These are phyloP conservation scores for Sphecodes monilicornis DNA, from an alignment of 2,888 invertebrate species.

Conservation along the genomic window DNA sequence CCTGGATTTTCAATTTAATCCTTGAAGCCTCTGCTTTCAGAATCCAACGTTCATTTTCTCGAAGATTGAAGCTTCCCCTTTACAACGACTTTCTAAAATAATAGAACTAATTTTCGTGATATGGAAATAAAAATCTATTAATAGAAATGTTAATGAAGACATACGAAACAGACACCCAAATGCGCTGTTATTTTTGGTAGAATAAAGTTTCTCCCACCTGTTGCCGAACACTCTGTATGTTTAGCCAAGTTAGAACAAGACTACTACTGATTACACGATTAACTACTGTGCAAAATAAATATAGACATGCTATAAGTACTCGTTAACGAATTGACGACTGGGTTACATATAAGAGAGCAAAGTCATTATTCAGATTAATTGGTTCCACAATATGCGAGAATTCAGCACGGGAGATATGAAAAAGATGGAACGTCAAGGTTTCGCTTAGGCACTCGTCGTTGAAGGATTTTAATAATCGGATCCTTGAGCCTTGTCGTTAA, in stretches of 20 bases:
- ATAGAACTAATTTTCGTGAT: no score
- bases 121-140: no score
- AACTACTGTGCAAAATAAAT: background rate
- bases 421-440: slow-evolving; percentile 12
- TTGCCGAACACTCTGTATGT: background rate
- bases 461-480: slow-evolving; percentile 11
- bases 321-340: background rate
- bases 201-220: background rate
- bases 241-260: background rate
- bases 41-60: no score
- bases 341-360: background rate
- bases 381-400: background rate
- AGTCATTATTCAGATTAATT: background rate
- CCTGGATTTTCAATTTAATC: no score
- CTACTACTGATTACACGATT: background rate
- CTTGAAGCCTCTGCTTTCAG: no score
- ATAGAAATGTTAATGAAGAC: no score
- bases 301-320: background rate
- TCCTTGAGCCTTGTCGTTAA: background rate
- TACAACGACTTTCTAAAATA: no score
- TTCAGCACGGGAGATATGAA: background rate
- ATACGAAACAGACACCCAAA: background rate
- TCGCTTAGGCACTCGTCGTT: background rate
- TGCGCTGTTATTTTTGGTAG: background rate
- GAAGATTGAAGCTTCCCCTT: no score